Evolutionary conservation across 1,140 invertebrate species (phyloP), one percentile per base, ranked within the genome.

Genomic region (Triops cancriformis): DNA sequence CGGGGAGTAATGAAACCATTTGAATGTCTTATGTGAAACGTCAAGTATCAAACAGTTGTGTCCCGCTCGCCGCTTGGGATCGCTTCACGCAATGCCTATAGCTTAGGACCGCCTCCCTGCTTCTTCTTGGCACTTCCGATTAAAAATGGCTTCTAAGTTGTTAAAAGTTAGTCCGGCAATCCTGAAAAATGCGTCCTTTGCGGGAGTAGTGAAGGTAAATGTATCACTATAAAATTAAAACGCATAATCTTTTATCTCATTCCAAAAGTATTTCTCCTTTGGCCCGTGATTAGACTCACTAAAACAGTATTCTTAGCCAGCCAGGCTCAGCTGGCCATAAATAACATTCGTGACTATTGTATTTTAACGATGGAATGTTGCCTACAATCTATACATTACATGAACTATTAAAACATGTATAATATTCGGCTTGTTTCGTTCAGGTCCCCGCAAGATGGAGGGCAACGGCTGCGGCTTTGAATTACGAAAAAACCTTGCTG

Each of bases 401-500:
- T 18, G 18, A 42, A 12, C 11, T 43, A 12, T 18, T 42, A 41
- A 77, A 31, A 11, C 5, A 1, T 75, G 14, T 77, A 75, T 78
- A 0, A 42, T 1, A 12, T 74, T 78, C n/a, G 9, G 9, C 10
- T 27, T 43, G 26, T 74, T 26, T 78, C 14, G 26, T 28, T 41
- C 26, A 78, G 77, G 74, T 28, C 26, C 51, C 73, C 28, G 31
- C 45, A 31, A 75, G 77, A 42, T 75, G 45, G 26, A 75, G 73
- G 73, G 72, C 80, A 10, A 77, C 80, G 27, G 75, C 81, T 7
- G 75, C 80, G 51, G 76, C 80, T 18, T 80, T 80, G 26, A 81
- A 78, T 31, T 85, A 83, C 80, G 81, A 86, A 73, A 83, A 86
- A 79, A 82, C 84, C 26, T 76, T 88, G 14, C 76, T 89, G 6